phyloP scores from a whole-genome alignment of 1,140 invertebrate species.

The Amyelois transitella region DNA sequence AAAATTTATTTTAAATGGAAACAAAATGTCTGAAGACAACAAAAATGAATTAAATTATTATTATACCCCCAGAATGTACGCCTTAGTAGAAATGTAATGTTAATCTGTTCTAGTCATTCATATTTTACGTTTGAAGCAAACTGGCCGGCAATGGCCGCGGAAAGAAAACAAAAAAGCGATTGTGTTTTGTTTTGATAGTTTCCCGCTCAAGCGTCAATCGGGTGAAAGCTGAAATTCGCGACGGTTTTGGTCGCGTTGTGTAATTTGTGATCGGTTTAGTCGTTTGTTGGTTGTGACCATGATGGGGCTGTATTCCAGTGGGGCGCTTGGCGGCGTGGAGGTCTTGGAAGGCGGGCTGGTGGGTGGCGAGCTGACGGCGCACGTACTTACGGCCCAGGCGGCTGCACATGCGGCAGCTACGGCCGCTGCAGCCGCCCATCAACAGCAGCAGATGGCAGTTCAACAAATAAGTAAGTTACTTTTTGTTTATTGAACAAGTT shows the following conservation, averaged over 20 bases:
- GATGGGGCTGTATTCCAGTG: slow-evolving; percentile 68
- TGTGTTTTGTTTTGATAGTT: slow-evolving; percentile 10
- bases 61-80: slow-evolving; percentile 23
- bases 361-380: slow-evolving; percentile 60
- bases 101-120: neutral
- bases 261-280: slow-evolving; percentile 9
- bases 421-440: slow-evolving; percentile 41
- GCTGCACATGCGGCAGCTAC: slow-evolving; percentile 60
- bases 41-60: neutral
- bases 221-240: slow-evolving; percentile 1
- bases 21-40: neutral
- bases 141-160: neutral
- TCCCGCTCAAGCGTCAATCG: slow-evolving; percentile 3
- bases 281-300: slow-evolving; percentile 32
- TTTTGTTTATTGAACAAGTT: neutral
- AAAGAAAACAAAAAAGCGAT: slow-evolving; percentile 2
- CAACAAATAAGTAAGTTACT: slow-evolving; percentile 58
- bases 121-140: too few relatives aligned
- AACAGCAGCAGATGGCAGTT: slow-evolving; percentile 57
- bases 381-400: slow-evolving; percentile 59
- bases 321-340: slow-evolving; percentile 62
- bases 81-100: slow-evolving; percentile 33
- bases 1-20: too few relatives aligned
- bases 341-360: slow-evolving; percentile 58
- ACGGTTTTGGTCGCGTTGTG: slow-evolving; percentile 2